Base-by-base conservation (phyloP, 2,888 invertebrate species). In the Sialis lutaria region DNA sequence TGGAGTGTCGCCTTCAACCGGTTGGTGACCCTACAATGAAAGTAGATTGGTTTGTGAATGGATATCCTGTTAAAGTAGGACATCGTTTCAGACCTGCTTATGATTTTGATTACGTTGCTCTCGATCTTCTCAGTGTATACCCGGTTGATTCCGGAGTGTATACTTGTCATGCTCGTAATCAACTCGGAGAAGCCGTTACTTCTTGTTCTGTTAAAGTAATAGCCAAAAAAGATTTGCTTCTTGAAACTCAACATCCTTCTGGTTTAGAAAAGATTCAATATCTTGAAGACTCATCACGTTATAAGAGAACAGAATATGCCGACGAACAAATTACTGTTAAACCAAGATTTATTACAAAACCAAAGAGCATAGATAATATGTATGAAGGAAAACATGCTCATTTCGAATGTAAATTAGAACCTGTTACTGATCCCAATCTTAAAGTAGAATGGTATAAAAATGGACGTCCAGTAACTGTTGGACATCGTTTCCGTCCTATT, bases 391-490 rank as follows among this genome's bases (percentile, higher is more conserved):
- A 87, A 54, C 89, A 90, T 60, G 93, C 95, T 42, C 96, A 97
- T 64, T 95, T 98, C 65, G 97, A 98, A 69, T 93, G 93, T 63
- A 91, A 95, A 63, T 75, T 98, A 34, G 91, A 93, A 64, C 97
- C 97, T 34, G 89, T 96, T 6, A 93, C 92, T 6, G 98, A 98
- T 68, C 79, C 96, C 0, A 93, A 93, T 58, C 74, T 98, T 55
- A 90, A 88, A 65, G 91, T 97, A 4, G 95, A 95, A 67, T 97
- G 96, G 96, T 92, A 77, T 60, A 92, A 90, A 62, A 89, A 98
- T 64, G 93, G 92, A 40, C 80, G 86, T 55, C 92, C 95, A 31
- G 81, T 98, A 46, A 91, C 87, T 12, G 80, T 92, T 61, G 95
- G 93, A 44, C 92, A 93, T 62, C 79, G 95, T 58, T 96, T 93